Percentiles rank a stretch among this genome's conserved stretches.
Conservation (phyloP, 2,888 invertebrate species). For the Drosophila limbata region DNA sequence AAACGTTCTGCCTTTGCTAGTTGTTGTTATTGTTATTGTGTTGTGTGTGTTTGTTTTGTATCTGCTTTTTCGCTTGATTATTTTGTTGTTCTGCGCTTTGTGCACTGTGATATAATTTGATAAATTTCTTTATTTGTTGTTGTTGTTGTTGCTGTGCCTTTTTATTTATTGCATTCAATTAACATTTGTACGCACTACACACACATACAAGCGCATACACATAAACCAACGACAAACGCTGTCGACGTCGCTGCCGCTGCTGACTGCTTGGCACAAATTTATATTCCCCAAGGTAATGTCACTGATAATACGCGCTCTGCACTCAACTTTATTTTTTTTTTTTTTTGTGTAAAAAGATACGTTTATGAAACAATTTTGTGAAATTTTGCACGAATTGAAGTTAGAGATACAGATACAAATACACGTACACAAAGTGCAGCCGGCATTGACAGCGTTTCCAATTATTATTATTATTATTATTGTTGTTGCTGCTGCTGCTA, state of each 20-base stretch:
- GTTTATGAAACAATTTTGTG: constrained; percentile 43
- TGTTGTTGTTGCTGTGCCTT: constrained; percentile 35
- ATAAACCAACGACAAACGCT: constrained; percentile 12
- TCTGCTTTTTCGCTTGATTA: constrained; percentile 73
- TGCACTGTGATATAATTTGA: constrained; percentile 65
- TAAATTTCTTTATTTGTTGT: constrained; percentile 45
- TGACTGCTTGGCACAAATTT: constrained; percentile 52
- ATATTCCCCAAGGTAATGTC: constrained; percentile 68
- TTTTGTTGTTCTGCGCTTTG: constrained; percentile 46
- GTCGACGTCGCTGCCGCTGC: constrained; percentile 19
- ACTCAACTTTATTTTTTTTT: constrained; percentile 32
- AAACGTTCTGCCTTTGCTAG: constrained; percentile 54
- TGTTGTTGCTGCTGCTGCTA: constrained; percentile 18
- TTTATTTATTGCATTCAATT: constrained; percentile 71
- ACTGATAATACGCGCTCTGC: constrained; percentile 65
- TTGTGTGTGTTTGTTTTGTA: constrained; percentile 63
- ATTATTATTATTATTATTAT: constrained; percentile 45
- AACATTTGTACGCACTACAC: constrained; percentile 65
- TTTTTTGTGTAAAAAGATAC: constrained; percentile 44
- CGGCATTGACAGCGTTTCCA: constrained; percentile 66
- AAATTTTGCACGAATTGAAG: constrained; percentile 44
- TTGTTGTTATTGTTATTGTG: constrained; percentile 31
- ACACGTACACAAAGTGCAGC: constrained; percentile 54
- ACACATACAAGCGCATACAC: constrained; percentile 28
- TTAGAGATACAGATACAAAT: constrained; percentile 37